Evolutionary conservation across 2,888 invertebrate species (phyloP).

Genomic region (Cantharis rustica): DNA sequence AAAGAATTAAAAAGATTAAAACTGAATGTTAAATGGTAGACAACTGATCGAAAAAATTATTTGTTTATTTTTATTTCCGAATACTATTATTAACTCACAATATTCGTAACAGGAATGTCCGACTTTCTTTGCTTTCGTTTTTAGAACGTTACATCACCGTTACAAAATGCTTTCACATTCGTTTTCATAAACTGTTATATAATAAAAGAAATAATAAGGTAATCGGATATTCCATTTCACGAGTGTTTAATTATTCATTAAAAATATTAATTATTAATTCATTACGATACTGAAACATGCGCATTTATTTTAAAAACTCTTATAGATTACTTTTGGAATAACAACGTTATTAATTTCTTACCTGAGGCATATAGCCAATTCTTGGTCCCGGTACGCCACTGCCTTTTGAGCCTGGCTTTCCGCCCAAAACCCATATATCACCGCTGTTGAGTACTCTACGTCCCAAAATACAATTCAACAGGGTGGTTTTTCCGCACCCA

Average conservation of each 20-base stretch:
- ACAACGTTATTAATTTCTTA: conserved; percentile 42
- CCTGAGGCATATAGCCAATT: conserved; percentile 88
- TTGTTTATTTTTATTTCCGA: neutral
- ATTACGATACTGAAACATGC: neutral
- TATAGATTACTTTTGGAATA: neutral
- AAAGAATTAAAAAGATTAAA: neutral
- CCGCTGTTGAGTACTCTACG: conserved; percentile 79
- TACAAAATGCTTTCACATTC: conserved; percentile 3
- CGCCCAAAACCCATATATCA: conserved; percentile 84
- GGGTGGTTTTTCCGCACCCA: conserved; percentile 89
- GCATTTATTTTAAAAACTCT: neutral
- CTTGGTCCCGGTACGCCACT: conserved; percentile 88
- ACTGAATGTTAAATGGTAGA: neutral
- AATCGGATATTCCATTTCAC: neutral
- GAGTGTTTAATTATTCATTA: neutral
- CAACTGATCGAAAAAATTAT: neutral
- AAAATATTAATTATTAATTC: neutral
- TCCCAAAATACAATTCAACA: conserved; percentile 85
- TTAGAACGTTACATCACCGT: neutral
- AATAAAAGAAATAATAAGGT: neutral
- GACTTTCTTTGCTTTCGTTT: conserved; percentile 4
- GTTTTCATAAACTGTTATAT: neutral
- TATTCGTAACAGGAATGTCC: conserved; percentile 2
- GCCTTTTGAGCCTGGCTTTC: conserved; percentile 78
- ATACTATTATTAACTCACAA: neutral